Conservation (phyloP, 1,140 invertebrate species). For the Notospermus geniculatus region DNA sequence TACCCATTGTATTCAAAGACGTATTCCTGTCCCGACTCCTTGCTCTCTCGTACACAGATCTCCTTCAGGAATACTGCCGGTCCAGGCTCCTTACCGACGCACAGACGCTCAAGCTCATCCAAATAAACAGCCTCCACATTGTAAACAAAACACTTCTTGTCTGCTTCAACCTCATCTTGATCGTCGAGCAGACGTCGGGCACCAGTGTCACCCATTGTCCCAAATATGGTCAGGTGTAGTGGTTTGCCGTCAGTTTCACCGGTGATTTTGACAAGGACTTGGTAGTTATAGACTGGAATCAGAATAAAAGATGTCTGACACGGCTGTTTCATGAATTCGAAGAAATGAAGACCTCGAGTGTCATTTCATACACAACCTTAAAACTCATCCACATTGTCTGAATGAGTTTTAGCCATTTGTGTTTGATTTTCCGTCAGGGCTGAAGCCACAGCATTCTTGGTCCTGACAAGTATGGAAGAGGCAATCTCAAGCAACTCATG, state of each 20-base stretch:
- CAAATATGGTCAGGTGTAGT: slow-evolving; percentile 1
- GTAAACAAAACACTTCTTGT: slow-evolving; percentile 24
- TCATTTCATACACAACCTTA: too few species aligned
- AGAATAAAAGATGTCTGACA: not conserved
- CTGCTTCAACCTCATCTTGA: not conserved
- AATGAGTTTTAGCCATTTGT: too few species aligned
- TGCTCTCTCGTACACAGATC: slow-evolving; percentile 29
- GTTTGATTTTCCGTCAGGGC: too few species aligned
- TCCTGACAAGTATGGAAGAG: too few species aligned
- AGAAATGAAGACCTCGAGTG: too few species aligned
- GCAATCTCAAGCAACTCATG: too few species aligned
- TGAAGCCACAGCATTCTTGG: too few species aligned
- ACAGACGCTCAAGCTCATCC: slow-evolving; percentile 32
- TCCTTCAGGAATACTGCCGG: slow-evolving; percentile 33
- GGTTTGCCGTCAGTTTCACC: not conserved
- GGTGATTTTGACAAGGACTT: not conserved
- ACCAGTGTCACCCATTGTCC: slow-evolving; percentile 5
- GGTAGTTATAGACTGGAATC: not conserved
- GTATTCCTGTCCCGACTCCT: slow-evolving; percentile 23
- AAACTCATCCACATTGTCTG: too few species aligned
- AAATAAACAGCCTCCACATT: slow-evolving; percentile 34
- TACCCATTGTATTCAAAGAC: slow-evolving; percentile 28
- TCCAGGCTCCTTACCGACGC: slow-evolving; percentile 34
- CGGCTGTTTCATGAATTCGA: too few species aligned
- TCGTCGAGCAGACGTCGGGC: slow-evolving; percentile 1